Evolutionary conservation across 2,888 invertebrate genomes (phyloP).

Genomic region (Zaprionus lineosus): DNA sequence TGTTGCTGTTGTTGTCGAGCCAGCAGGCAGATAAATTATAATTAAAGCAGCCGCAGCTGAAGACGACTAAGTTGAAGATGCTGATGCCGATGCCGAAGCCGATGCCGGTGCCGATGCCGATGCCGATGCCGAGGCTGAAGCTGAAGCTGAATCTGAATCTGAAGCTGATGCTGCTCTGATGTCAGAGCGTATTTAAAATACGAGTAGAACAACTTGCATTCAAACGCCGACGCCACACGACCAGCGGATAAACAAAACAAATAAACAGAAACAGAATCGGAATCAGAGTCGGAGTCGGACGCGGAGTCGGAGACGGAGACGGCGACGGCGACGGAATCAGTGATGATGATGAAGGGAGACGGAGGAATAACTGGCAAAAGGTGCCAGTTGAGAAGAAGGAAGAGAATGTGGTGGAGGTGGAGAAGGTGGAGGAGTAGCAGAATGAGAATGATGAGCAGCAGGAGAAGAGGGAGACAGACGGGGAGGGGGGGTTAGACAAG

Average conservation of each 20-base stretch:
- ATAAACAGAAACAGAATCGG: conserved; percentile 61
- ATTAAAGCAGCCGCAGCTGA: conserved; percentile 75
- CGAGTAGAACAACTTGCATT: conserved; percentile 78
- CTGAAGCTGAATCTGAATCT: conserved; percentile 29
- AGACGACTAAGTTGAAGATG: conserved; percentile 26
- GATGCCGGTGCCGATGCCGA: no score
- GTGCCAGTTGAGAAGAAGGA: no score
- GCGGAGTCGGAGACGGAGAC: conserved; percentile 19
- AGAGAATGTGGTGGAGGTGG: no score
- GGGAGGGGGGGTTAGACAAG: background rate
- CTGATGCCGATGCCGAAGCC: conserved; percentile 1
- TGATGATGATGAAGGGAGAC: no score
- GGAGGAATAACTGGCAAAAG: no score
- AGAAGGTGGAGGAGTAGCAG: no score
- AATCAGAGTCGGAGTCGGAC: conserved; percentile 54
- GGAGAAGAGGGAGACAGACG: conserved; percentile 50
- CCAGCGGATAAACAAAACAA: conserved; percentile 73
- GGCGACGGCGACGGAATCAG: conserved; percentile 32
- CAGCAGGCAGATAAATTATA: conserved; percentile 78
- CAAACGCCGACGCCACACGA: conserved; percentile 75
- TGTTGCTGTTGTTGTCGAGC: conserved; percentile 33
- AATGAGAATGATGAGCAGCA: no score
- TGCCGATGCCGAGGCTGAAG: conserved; percentile 39
- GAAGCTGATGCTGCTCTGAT: conserved; percentile 58
- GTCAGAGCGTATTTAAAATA: conserved; percentile 80